phyloP scores from a whole-genome alignment of 2,113 vertebrate genomes.

The Numida meleagris region DNA sequence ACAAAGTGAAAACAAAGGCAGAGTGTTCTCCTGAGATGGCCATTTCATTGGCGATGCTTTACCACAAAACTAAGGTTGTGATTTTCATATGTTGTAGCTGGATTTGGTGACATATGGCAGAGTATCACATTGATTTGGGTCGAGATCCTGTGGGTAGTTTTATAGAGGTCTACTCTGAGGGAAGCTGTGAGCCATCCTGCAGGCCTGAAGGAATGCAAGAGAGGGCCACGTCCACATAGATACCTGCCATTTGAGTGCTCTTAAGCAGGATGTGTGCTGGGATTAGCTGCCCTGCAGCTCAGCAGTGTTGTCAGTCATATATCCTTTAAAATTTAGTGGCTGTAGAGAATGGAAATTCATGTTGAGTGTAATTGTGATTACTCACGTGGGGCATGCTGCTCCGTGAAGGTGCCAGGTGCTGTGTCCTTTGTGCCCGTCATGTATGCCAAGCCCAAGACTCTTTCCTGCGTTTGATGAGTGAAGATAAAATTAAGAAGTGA shows the following conservation, averaged over 20 bases:
- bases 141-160: background rate
- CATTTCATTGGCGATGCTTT: background rate
- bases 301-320: rapidly evolving
- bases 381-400: background rate
- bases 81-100: background rate
- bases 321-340: background rate
- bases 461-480: background rate
- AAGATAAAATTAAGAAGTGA: background rate
- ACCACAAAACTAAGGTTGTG: background rate
- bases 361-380: background rate
- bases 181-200: background rate
- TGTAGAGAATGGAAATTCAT: background rate
- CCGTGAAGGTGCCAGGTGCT: background rate
- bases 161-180: background rate
- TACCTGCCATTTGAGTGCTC: background rate
- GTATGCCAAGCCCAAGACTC: slow-evolving; percentile 32
- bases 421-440: background rate
- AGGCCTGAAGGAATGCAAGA: background rate
- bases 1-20: background rate
- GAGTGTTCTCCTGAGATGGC: background rate
- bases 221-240: background rate
- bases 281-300: background rate
- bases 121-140: background rate
- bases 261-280: background rate
- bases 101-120: background rate